Evolutionary conservation across 1,140 invertebrate genomes (phyloP).

Genomic region (Atta colombica): DNA sequence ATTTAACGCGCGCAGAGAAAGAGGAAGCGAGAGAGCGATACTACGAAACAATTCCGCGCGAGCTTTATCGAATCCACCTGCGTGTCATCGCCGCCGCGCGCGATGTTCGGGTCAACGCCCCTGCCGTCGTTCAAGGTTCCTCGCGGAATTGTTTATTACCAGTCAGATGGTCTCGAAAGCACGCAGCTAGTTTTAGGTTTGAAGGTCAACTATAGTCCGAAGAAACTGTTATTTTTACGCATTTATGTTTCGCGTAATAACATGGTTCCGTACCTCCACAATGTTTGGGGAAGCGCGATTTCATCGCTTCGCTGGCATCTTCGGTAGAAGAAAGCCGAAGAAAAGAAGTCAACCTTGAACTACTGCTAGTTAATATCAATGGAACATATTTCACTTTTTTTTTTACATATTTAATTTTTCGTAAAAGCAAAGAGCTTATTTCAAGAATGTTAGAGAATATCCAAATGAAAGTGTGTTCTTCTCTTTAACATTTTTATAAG

Average conservation of each 20-base stretch:
- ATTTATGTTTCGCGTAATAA: slow-evolving; percentile 47
- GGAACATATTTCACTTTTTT: slow-evolving; percentile 10
- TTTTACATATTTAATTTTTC: neutral
- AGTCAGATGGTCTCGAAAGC: slow-evolving; percentile 45
- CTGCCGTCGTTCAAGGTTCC: slow-evolving; percentile 26
- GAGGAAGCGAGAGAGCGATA: slow-evolving; percentile 25
- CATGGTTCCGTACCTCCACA: neutral
- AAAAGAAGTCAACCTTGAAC: slow-evolving; percentile 32
- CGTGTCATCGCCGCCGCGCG: slow-evolving; percentile 38
- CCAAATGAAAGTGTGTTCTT: neutral
- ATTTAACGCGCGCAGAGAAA: neutral
- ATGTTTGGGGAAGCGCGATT: slow-evolving; percentile 43
- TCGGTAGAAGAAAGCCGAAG: neutral
- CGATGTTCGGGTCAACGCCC: slow-evolving; percentile 49
- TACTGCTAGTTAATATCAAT: slow-evolving; percentile 30
- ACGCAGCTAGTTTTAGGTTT: slow-evolving; percentile 43
- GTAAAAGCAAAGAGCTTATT: neutral
- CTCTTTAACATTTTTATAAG: neutral
- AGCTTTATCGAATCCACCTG: slow-evolving; percentile 44
- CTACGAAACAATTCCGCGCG: slow-evolving; percentile 44
- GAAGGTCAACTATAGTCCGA: slow-evolving; percentile 45
- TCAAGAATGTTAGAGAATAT: neutral
- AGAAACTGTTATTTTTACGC: slow-evolving; percentile 43
- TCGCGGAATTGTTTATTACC: slow-evolving; percentile 59
- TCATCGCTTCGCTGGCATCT: neutral